Conservation (phyloP, 2,113 vertebrate genomes). For the Dipodomys spectabilis region DNA sequence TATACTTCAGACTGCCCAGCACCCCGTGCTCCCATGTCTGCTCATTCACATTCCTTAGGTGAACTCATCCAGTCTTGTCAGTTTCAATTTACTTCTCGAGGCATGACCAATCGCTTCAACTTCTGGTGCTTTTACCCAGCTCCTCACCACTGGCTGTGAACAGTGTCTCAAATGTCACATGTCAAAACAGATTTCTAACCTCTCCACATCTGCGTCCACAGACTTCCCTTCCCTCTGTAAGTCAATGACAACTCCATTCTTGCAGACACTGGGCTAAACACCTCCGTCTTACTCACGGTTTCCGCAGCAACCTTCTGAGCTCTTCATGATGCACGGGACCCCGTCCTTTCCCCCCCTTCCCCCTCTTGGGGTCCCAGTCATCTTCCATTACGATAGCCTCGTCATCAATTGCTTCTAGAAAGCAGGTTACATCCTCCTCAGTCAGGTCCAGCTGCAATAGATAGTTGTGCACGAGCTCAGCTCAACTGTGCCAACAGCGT, state of each 20-base stretch:
- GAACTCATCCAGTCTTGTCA: no score
- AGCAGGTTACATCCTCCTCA: accelerated
- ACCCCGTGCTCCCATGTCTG: no score
- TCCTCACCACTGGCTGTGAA: not conserved
- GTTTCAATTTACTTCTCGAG: no score
- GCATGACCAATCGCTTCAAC: no score
- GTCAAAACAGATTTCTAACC: not conserved
- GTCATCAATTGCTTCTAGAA: not conserved
- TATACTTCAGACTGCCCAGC: no score
- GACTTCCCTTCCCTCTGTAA: not conserved
- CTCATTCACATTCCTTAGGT: no score
- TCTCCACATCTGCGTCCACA: not conserved
- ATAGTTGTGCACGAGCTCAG: not conserved
- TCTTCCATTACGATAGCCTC: not conserved
- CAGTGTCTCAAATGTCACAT: not conserved
- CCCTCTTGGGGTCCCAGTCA: not conserved
- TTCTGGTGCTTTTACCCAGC: no score
- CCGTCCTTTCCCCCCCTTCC: not conserved
- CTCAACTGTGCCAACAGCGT: not conserved
- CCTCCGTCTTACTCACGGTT: not conserved
- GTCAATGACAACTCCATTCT: not conserved
- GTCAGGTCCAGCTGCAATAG: not conserved
- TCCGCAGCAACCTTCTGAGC: not conserved
- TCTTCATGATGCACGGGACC: not conserved
- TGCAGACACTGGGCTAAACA: not conserved